Conservation (phyloP, 2,797 vertebrate species). For the Phoxinus dragarum region DNA sequence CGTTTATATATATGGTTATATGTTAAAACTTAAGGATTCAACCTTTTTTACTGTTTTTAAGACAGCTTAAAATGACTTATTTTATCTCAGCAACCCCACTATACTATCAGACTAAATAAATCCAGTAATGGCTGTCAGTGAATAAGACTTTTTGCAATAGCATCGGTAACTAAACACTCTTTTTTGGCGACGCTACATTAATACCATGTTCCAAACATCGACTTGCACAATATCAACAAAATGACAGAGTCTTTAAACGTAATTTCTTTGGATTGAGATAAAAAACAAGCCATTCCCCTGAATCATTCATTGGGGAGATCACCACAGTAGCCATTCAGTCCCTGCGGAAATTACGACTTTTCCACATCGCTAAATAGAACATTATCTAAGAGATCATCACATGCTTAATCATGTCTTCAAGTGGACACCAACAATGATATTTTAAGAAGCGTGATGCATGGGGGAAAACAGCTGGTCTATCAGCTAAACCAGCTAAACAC, state of each 20-base stretch:
- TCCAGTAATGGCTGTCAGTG: background rate
- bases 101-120: background rate
- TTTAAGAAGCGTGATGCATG: background rate
- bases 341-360: slow-evolving; percentile 17
- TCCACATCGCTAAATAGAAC: background rate
- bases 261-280: background rate
- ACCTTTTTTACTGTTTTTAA: background rate
- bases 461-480: background rate
- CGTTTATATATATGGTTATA: background rate
- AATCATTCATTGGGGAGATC: background rate
- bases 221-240: background rate
- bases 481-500: background rate
- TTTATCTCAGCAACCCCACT: background rate
- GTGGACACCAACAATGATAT: slow-evolving; percentile 17
- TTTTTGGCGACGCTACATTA: background rate
- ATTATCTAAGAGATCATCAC: background rate
- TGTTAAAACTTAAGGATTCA: background rate
- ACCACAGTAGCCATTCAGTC: background rate
- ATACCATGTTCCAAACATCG: background rate
- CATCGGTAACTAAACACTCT: background rate
- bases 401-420: background rate
- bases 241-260: background rate
- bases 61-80: background rate
- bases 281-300: background rate
- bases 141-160: background rate